Evolutionary conservation across 1,140 invertebrate genomes (phyloP).

Genomic region (Mycetomoellerius zeteki): DNA sequence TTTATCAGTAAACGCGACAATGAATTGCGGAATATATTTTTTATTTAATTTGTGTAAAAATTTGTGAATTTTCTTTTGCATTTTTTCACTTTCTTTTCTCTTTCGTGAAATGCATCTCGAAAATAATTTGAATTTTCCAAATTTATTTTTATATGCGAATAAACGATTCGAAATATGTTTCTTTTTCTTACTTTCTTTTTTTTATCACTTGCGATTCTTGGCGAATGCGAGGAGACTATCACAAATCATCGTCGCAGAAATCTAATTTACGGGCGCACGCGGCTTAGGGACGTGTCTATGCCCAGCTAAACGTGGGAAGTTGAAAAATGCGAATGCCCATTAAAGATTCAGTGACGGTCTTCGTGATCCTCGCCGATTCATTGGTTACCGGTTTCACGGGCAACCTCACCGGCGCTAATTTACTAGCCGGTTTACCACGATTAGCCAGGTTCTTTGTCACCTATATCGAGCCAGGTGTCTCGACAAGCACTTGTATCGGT

Average conservation of each 20-base stretch:
- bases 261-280: conserved; percentile 80
- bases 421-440: conserved; percentile 71
- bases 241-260: conserved; percentile 82
- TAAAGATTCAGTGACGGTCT: conserved; percentile 76
- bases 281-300: conserved; percentile 75
- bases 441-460: conserved; percentile 73
- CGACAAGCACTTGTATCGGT: conserved; percentile 1
- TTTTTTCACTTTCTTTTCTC: neutral
- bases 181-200: neutral
- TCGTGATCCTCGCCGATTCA: conserved; percentile 67
- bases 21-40: neutral
- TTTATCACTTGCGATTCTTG: conserved; percentile 2
- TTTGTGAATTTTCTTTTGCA: neutral
- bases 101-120: neutral
- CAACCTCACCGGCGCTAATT: conserved; percentile 66
- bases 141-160: neutral
- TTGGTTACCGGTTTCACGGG: conserved; percentile 69
- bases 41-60: neutral
- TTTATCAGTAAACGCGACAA: neutral
- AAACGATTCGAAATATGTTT: neutral
- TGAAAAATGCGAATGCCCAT: conserved; percentile 81
- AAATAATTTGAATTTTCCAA: conserved; percentile 10
- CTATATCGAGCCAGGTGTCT: conserved; percentile 21
- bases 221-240: neutral
- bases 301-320: conserved; percentile 78